These are phyloP conservation scores for Polydesmus complanatus DNA, from an alignment of 2,888 invertebrate genomes.

Conservation along the genomic window DNA sequence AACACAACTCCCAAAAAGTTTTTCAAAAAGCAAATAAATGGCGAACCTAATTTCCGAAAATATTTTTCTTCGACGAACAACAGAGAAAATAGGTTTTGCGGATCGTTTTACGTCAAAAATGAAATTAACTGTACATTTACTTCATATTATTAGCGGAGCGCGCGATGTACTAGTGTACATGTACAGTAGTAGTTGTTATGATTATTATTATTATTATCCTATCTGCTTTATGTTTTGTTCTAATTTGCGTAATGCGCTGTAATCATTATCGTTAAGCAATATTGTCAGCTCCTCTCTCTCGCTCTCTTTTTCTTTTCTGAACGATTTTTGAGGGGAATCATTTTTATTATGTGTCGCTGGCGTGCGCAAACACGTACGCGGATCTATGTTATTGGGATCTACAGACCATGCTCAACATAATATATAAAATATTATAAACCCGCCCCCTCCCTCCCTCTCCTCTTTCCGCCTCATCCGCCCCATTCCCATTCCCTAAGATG, in stretches of 20 bases:
- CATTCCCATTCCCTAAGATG: background rate
- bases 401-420: background rate
- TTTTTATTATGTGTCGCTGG: background rate
- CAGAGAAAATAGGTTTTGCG: too few species aligned
- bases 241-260: slow-evolving; percentile 10
- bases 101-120: too few species aligned
- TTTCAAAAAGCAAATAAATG: too few species aligned
- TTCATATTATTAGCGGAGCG: too few species aligned
- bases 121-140: too few species aligned
- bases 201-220: background rate
- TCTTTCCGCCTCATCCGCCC: too few species aligned
- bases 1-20: too few species aligned
- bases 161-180: background rate
- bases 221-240: slow-evolving; percentile 9
- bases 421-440: too few species aligned
- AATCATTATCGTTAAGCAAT: slow-evolving; percentile 5
- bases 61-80: too few species aligned
- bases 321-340: background rate
- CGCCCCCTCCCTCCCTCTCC: too few species aligned
- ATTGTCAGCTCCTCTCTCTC: too few species aligned
- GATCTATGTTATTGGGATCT: background rate
- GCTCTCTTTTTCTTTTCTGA: background rate
- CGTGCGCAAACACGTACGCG: background rate
- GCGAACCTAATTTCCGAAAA: too few species aligned
- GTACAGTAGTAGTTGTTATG: background rate